Percentiles rank a stretch among this genome's conserved stretches.
phyloP scores from a whole-genome alignment of 2,797 vertebrate species.

The Pelodytes ibericus region DNA sequence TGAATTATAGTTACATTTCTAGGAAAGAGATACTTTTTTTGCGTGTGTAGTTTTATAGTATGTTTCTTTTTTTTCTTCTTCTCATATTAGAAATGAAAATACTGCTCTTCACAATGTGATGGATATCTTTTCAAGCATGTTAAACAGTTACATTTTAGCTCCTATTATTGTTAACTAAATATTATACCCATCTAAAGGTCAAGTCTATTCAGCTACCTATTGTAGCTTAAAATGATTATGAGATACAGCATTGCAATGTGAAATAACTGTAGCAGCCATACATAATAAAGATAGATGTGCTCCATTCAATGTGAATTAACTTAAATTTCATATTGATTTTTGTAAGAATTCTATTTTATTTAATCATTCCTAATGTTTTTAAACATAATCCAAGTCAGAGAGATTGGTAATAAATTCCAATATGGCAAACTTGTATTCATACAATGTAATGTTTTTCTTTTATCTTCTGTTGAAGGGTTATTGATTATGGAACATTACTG shows the following conservation, averaged over 20 bases:
- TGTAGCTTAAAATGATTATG: conserved; percentile 18
- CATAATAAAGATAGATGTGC: conserved; percentile 46
- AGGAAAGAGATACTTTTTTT: no score
- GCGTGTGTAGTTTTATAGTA: no score
- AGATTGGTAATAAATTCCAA: conserved; percentile 3
- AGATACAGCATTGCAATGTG: conserved; percentile 1
- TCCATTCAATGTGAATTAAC: conserved; percentile 48
- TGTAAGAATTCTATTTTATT: conserved; percentile 48
- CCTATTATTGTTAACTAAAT: conserved; percentile 21
- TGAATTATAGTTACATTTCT: no score
- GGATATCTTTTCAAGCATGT: conserved; percentile 7
- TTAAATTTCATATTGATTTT: conserved; percentile 46
- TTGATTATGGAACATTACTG: no score
- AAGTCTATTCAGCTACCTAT: conserved; percentile 13
- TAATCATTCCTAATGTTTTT: conserved; percentile 48
- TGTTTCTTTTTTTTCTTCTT: no score
- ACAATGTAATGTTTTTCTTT: no score
- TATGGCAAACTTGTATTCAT: no score
- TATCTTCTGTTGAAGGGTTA: no score
- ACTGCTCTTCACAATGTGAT: no score
- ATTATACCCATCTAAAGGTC: conserved; percentile 23
- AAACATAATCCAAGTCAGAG: conserved; percentile 3
- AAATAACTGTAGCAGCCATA: conserved; percentile 6
- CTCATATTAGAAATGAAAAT: no score
- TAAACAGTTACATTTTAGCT: conserved; percentile 11